A percentile compares a stretch with the other conserved stretches of the same genome.
These are phyloP conservation scores for Alcis repandata DNA, from an alignment of 2,888 invertebrate species.

Conservation along the genomic window DNA sequence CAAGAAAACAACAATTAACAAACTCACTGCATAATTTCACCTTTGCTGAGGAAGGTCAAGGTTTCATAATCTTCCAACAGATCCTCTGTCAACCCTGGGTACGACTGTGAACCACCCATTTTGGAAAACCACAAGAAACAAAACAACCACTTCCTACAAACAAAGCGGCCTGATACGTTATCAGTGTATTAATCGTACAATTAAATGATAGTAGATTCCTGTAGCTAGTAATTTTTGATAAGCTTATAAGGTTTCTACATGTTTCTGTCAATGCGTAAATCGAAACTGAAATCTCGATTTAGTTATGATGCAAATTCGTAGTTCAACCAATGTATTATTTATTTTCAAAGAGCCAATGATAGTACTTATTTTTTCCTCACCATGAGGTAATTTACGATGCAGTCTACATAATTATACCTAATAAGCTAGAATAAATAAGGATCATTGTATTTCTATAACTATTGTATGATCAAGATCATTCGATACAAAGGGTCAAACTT, in stretches of 20 bases:
- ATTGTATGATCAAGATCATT: too few relatives aligned
- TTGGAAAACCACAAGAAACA: slow-evolving; percentile 14
- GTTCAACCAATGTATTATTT: not conserved
- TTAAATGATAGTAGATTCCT: slow-evolving; percentile 16
- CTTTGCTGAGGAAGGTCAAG: slow-evolving; percentile 87
- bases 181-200: slow-evolving; percentile 23
- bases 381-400: not conserved
- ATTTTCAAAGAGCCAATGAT: too few relatives aligned
- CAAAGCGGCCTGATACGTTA: slow-evolving; percentile 35
- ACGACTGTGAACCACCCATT: slow-evolving; percentile 83
- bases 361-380: not conserved
- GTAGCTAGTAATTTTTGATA: not conserved
- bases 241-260: not conserved
- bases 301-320: not conserved
- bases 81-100: slow-evolving; percentile 84
- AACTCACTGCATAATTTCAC: slow-evolving; percentile 89
- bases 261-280: not conserved
- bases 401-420: too few relatives aligned
- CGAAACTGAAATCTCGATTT: not conserved
- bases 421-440: too few relatives aligned
- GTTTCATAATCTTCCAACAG: slow-evolving; percentile 87
- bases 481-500: too few relatives aligned
- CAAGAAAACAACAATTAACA: too few relatives aligned
- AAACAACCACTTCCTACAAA: slow-evolving; percentile 13
- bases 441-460: too few relatives aligned